Percentiles rank a stretch among this genome's conserved stretches.
phyloP scores from a whole-genome alignment of 1,140 invertebrate genomes.

The Danaus plexippus region DNA sequence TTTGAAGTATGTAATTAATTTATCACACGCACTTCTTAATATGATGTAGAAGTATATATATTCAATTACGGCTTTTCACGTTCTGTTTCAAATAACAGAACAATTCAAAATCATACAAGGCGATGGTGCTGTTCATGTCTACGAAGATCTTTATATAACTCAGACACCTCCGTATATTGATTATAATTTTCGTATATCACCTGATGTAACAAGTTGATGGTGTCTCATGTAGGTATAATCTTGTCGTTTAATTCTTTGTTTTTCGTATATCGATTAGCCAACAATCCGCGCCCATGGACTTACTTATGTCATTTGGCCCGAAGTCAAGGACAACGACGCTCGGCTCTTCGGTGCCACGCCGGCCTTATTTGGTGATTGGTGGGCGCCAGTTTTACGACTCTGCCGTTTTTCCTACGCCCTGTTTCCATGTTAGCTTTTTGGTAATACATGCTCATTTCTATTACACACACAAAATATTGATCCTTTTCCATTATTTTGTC shows the following conservation, averaged over 20 bases:
- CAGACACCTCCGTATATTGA: no score
- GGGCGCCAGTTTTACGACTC: conserved; percentile 70
- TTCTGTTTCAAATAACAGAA: no score
- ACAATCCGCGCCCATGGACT: conserved; percentile 65
- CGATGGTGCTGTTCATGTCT: no score
- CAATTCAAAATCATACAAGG: no score
- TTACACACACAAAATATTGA: conserved; percentile 16
- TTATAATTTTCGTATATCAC: no score
- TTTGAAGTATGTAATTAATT: conserved; percentile 1
- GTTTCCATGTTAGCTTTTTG: conserved; percentile 55
- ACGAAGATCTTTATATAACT: no score
- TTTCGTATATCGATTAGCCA: conserved; percentile 65
- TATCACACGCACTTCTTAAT: conserved; percentile 5
- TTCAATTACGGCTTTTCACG: no score
- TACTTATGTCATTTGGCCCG: conserved; percentile 69
- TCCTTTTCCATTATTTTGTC: conserved; percentile 5
- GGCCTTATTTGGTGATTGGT: conserved; percentile 69
- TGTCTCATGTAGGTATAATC: no score
- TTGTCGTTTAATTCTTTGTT: conserved; percentile 40
- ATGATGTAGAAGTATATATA: no score
- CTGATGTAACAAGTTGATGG: no score
- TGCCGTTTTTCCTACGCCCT: conserved; percentile 61
- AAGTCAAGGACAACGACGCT: conserved; percentile 63
- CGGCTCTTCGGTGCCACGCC: conserved; percentile 57
- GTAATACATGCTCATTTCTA: conserved; percentile 45